Base-by-base conservation (phyloP, 1,140 invertebrate genomes). In the Brachionus sp. region DNA sequence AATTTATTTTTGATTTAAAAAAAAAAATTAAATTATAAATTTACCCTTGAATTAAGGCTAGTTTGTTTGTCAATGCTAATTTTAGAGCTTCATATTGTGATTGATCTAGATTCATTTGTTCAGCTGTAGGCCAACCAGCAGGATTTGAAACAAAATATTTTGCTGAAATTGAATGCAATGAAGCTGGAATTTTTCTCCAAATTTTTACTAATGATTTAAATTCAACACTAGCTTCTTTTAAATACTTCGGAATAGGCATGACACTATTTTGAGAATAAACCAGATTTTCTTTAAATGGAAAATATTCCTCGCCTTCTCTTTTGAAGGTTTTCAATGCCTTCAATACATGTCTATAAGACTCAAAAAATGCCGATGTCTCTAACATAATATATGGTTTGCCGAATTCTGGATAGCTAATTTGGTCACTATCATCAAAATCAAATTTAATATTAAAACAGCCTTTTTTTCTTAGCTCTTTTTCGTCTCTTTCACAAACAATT, bases 31-130 rank as follows among this genome's bases (percentile, higher is more conserved):
- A 73, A n/a, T n/a, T n/a, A 44, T 0, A 73, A 73, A 73, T 42
- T 13, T 75, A 75, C 70, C 77, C 91, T 90, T 95, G 94, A 84
- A 95, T 95, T 2, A 95, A 88, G 4, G 91, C 88, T n/a, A 91
- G 77, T 84, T 90, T 89, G 78, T 88, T 89, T 23, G 87, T 90
- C 1, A 91, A 84, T 6, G 90, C 90, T 6, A 83, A 85, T 75
- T 87, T 84, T 25, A 91, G 75, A 5, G 91, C 91, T 82, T 86
- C 83, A 73, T 85, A 86, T 85, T 91, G 91, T 12, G 88, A 88
- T 5, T 85, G 83, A 85, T 91, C 89, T 19, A 90, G 68, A 29
- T 35, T 42, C 50, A 80, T 80, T 62, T 80, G 64, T 4, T 85
- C 77, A 25, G 84, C 73, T 10, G 84, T 46, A 1, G 89, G 86